Conservation (phyloP, 2,113 vertebrate genomes). For the Falcunculus frontatus region DNA sequence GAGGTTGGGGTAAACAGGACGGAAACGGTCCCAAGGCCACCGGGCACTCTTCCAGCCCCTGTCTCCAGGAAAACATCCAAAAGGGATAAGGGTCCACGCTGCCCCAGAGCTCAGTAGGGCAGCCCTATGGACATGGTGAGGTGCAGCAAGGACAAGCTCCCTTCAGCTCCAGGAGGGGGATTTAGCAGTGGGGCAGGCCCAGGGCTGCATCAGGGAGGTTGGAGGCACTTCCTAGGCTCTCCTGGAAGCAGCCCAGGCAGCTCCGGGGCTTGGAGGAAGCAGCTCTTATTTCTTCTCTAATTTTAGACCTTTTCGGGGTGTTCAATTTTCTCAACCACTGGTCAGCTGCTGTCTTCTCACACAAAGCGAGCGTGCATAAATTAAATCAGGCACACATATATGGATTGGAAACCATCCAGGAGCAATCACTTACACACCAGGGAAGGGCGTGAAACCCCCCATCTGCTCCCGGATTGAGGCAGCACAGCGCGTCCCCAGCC, state of each 20-base stretch:
- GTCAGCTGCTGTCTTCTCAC: conserved; percentile 26
- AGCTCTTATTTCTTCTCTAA: conserved; percentile 8
- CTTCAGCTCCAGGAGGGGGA: not conserved
- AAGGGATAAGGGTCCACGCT: not conserved
- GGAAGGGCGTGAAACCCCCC: conserved; percentile 9
- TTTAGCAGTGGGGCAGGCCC: not conserved
- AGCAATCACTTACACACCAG: conserved; percentile 1
- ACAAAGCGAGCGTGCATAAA: not conserved
- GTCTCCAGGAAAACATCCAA: not conserved
- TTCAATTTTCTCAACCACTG: not conserved
- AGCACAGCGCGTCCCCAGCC: not conserved
- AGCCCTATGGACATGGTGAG: accelerated
- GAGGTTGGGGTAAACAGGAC: not conserved
- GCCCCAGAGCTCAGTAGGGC: accelerated
- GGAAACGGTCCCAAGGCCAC: not conserved
- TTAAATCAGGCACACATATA: not conserved
- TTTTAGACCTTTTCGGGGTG: not conserved
- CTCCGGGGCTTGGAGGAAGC: not conserved
- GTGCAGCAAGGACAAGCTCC: not conserved
- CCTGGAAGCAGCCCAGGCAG: not conserved
- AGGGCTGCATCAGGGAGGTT: not conserved
- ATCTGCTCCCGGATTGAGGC: not conserved
- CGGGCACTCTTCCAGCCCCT: not conserved
- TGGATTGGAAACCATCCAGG: not conserved
- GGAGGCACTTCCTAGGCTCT: not conserved